phyloP scores from a whole-genome alignment of 2,797 vertebrate genomes.

The Ctenosaura bakeri region DNA sequence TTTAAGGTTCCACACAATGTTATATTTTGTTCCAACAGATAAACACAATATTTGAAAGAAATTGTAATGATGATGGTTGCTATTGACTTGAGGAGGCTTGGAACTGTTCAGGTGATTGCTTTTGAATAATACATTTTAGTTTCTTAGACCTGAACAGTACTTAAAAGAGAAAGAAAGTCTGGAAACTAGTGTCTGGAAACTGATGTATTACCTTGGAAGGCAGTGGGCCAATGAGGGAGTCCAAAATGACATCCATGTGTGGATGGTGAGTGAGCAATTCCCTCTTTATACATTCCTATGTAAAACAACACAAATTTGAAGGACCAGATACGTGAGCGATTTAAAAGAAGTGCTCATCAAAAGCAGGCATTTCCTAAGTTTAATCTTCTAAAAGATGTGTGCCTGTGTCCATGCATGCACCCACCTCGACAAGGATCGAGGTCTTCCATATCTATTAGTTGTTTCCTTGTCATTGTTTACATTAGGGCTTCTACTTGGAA shows the following conservation, averaged over 20 bases:
- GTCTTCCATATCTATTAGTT: neutral
- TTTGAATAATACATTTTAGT: neutral
- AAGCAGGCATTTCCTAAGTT: neutral
- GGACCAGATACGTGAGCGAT: neutral
- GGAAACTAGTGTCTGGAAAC: too few species aligned
- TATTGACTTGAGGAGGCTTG: neutral
- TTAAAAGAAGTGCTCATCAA: neutral
- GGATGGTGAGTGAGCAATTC: neutral
- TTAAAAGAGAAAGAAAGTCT: neutral
- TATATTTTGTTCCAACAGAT: too few species aligned
- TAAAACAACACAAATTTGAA: neutral
- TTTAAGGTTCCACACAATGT: too few species aligned
- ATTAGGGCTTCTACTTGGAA: neutral
- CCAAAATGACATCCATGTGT: neutral
- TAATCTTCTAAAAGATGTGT: neutral
- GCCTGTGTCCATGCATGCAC: neutral
- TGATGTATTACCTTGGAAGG: neutral
- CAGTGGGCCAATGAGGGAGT: neutral
- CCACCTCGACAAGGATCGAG: neutral
- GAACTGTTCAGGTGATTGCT: neutral
- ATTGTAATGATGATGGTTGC: neutral
- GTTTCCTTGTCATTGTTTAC: neutral
- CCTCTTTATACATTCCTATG: neutral
- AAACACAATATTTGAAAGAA: too few species aligned
- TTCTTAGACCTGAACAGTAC: neutral